Conservation (phyloP, 37 sponge, comb jelly and placozoan species). For the Crambe crambe region DNA sequence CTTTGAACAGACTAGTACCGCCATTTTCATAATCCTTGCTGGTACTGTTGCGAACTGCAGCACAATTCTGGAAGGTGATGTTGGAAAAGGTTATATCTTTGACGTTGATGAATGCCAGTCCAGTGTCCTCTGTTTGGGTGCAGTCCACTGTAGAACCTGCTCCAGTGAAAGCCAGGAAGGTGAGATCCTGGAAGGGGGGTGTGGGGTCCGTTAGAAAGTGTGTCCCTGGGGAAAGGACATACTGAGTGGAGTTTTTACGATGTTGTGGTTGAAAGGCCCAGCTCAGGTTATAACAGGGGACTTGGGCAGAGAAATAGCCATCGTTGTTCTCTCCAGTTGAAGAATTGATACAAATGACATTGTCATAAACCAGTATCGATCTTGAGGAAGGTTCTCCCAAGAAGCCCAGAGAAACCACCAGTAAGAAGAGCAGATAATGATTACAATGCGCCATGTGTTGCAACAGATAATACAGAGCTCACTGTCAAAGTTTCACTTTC, state of each 20-base stretch:
- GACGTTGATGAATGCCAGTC: slow-evolving; percentile 38
- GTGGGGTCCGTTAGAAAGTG: slow-evolving; percentile 8
- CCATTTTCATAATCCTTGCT: neutral
- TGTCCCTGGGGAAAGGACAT: neutral
- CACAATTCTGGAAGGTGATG: slow-evolving; percentile 28
- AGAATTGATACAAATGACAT: neutral
- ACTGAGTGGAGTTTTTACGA: neutral
- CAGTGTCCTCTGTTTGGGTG: slow-evolving; percentile 14
- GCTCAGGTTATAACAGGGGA: neutral
- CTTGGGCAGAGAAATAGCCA: neutral
- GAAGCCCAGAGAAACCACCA: too few species aligned
- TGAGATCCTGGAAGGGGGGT: neutral
- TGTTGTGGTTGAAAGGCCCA: slow-evolving; percentile 17
- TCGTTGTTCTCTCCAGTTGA: neutral
- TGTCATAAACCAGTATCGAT: too few species aligned
- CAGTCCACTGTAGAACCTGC: slow-evolving; percentile 1
- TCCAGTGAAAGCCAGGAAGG: slow-evolving; percentile 28
- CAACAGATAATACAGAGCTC: too few species aligned
- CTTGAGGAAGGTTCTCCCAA: too few species aligned
- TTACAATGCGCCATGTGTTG: too few species aligned
- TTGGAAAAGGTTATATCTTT: slow-evolving; percentile 11
- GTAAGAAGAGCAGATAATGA: too few species aligned
- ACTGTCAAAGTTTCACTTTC: too few species aligned
- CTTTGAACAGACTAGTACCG: neutral
- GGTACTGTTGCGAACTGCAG: slow-evolving; percentile 30